phyloP scores from a whole-genome alignment of 1,140 invertebrate species.

The Rhizoglyphus robini region DNA sequence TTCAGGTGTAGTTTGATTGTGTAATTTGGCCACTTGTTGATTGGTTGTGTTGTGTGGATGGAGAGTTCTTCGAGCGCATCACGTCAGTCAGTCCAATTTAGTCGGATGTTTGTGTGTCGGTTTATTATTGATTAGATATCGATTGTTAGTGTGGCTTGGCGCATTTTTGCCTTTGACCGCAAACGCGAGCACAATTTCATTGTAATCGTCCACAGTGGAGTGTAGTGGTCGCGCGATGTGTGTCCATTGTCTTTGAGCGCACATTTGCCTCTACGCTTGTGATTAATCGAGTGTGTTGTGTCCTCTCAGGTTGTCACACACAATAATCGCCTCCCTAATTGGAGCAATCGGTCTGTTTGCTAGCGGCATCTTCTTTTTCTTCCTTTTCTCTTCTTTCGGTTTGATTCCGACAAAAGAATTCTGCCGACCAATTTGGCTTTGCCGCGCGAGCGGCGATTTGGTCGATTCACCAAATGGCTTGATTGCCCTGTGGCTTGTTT shows the following conservation, averaged over 20 bases:
- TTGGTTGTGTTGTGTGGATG: too few relatives aligned
- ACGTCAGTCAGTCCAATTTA: neutral
- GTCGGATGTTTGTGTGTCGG: neutral
- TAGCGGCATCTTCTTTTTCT: neutral
- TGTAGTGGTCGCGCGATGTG: neutral
- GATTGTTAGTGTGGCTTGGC: neutral
- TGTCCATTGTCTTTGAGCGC: neutral
- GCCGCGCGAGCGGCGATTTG: neutral
- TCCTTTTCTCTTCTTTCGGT: too few relatives aligned
- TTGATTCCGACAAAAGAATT: conserved; percentile 11
- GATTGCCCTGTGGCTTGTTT: neutral
- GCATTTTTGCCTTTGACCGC: neutral
- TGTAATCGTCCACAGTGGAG: neutral
- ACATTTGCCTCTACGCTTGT: neutral
- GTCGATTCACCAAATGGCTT: neutral
- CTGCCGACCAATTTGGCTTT: conserved; percentile 1
- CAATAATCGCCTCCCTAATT: conserved; percentile 1
- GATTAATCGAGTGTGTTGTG: conserved; percentile 5
- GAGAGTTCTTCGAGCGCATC: too few relatives aligned
- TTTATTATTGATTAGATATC: conserved; percentile 11
- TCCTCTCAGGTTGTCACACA: conserved; percentile 1
- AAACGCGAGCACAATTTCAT: neutral
- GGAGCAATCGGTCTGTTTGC: neutral
- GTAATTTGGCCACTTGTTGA: neutral
- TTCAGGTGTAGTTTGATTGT: too few relatives aligned